phyloP scores from a whole-genome alignment of 1,140 invertebrate genomes.

The Halesus radiatus region DNA sequence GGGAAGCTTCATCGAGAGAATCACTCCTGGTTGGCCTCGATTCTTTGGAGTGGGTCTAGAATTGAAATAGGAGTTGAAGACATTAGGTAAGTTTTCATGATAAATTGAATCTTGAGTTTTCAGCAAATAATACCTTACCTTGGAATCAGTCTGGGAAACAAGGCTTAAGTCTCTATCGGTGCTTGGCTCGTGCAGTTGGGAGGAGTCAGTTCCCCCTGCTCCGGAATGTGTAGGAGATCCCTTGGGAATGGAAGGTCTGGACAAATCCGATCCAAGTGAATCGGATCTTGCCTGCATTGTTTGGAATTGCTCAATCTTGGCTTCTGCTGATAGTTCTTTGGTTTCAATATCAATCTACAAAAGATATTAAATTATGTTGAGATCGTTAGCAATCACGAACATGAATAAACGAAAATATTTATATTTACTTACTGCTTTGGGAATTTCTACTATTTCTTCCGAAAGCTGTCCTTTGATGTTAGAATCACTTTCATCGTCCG shows the following conservation, averaged over 20 bases:
- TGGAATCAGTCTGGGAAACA: slow-evolving; percentile 69
- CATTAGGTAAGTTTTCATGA: too few species aligned
- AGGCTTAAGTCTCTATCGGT: slow-evolving; percentile 69
- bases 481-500: slow-evolving; percentile 55
- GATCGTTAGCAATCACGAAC: not conserved
- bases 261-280: slow-evolving; percentile 66
- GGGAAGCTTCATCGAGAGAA: slow-evolving; percentile 69
- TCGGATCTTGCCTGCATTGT: slow-evolving; percentile 64
- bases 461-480: slow-evolving; percentile 48
- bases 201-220: slow-evolving; percentile 66
- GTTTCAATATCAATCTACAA: slow-evolving; percentile 56
- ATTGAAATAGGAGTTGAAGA: slow-evolving; percentile 10
- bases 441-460: slow-evolving; percentile 28
- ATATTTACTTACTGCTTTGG: slow-evolving; percentile 47
- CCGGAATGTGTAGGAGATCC: slow-evolving; percentile 63
- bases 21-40: slow-evolving; percentile 68
- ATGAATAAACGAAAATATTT: not conserved
- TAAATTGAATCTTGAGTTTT: too few species aligned
- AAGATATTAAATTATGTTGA: not conserved
- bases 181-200: slow-evolving; percentile 67
- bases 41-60: slow-evolving; percentile 65
- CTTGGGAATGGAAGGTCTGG: slow-evolving; percentile 52
- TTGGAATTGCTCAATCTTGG: slow-evolving; percentile 51
- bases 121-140: slow-evolving; percentile 58
- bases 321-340: slow-evolving; percentile 60